A percentile compares a stretch with the other conserved stretches of the same genome.
Evolutionary conservation across 2,888 invertebrate species (phyloP).

Genomic region (Coelopa pilipes): DNA sequence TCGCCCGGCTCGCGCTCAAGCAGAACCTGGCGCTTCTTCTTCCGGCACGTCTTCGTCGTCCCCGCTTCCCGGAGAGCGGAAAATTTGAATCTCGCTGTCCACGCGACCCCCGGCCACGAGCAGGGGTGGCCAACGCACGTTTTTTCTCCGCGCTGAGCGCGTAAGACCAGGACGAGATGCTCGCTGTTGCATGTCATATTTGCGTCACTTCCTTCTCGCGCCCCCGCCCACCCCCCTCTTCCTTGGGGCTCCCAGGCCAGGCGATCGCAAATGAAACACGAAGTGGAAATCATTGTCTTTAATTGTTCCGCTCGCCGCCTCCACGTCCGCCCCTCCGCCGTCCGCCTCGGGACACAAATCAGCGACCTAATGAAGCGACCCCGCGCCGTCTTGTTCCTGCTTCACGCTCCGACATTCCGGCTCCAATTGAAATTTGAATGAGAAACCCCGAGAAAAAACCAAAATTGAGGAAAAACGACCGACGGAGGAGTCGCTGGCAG

Average conservation of each 20-base stretch:
- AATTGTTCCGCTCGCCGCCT: conserved; percentile 29
- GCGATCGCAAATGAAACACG: not conserved
- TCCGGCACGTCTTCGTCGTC: not conserved
- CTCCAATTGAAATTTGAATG: conserved; percentile 56
- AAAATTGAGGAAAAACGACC: not conserved
- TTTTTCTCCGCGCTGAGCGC: too few species aligned
- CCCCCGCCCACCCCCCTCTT: too few species aligned
- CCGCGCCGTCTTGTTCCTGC: conserved; percentile 54
- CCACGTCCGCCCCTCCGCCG: not conserved
- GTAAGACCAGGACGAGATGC: too few species aligned
- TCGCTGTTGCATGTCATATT: too few species aligned
- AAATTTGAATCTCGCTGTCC: not conserved
- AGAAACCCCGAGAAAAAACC: conserved; percentile 27
- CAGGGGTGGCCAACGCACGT: too few species aligned
- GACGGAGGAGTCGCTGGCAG: not conserved
- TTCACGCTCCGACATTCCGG: conserved; percentile 55
- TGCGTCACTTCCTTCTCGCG: not conserved
- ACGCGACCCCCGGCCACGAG: not conserved
- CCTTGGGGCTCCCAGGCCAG: not conserved
- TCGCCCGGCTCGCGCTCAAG: not conserved
- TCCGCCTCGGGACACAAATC: conserved; percentile 53
- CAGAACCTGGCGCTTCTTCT: not conserved
- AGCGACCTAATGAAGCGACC: conserved; percentile 60
- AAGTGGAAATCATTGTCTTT: conserved; percentile 12
- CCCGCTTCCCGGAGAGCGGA: not conserved